phyloP scores from a whole-genome alignment of 2,888 invertebrate genomes.

The Panzeria rudis region DNA sequence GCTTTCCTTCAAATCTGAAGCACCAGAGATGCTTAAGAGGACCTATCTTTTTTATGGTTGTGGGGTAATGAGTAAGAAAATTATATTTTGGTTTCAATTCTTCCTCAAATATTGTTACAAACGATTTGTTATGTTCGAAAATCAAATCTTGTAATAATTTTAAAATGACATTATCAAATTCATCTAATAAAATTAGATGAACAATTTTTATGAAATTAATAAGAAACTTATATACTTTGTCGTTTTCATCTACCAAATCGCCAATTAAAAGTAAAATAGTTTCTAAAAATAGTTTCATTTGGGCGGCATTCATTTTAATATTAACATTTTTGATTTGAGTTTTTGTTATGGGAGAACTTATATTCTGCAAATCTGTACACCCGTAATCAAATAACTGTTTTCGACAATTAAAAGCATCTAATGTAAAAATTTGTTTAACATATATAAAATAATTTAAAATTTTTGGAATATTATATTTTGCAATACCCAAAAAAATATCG shows the following conservation, averaged over 20 bases:
- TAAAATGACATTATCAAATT: constrained; percentile 51
- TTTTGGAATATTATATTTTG: constrained; percentile 67
- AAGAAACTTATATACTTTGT: constrained; percentile 62
- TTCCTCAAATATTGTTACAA: constrained; percentile 30
- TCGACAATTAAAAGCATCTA: constrained; percentile 64
- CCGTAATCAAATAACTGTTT: constrained; percentile 64
- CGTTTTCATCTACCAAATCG: constrained; percentile 58
- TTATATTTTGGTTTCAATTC: constrained; percentile 57
- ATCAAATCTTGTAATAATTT: constrained; percentile 41
- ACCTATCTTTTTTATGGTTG: constrained; percentile 47
- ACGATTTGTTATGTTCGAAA: constrained; percentile 38
- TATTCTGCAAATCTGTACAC: constrained; percentile 52
- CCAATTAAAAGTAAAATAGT: constrained; percentile 63
- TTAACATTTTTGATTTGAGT: constrained; percentile 27
- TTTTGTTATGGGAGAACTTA: constrained; percentile 60
- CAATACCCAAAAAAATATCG: constrained; percentile 69
- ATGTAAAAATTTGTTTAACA: constrained; percentile 63
- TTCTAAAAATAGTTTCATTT: constrained; percentile 65
- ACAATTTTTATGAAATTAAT: constrained; percentile 58
- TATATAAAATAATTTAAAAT: constrained; percentile 70
- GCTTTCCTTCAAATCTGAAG: constrained; percentile 58
- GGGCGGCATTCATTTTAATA: constrained; percentile 45
- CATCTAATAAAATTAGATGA: constrained; percentile 47
- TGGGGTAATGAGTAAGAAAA: constrained; percentile 43
- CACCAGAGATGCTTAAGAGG: constrained; percentile 60